Base-by-base conservation (phyloP, 2,888 invertebrate genomes). In the Crepidodera aurea region DNA sequence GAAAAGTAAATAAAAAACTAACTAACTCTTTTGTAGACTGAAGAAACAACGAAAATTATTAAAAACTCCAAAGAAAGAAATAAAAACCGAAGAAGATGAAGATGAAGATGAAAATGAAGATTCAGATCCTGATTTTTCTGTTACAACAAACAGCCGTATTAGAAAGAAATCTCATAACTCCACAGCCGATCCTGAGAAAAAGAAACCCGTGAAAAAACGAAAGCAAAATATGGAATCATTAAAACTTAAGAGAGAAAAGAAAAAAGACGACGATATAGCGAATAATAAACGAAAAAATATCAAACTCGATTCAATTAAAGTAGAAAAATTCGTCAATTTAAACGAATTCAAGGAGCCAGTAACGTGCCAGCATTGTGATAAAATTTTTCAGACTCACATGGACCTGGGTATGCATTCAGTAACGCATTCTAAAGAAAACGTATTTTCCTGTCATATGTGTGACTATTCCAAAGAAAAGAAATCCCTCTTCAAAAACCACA, bases 401-500 rank as follows among this genome's bases (percentile, higher is more conserved):
- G 77, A 73, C 4, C 77, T 75, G 51, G 78, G 76, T 1, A 62
- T 78, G 40, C 79, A 79, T 58, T 77, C 77, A 7, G 73, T 75
- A 18, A 61, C 60, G 10, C 79, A 79, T 60, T 72, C 71, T 29
- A 57, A 68, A 12, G 77, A 78, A 50, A 67, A 73, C 42, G 71
- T 73, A 51, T 77, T 77, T 51, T 70, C 71, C 40, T 79, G 79
- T 57, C 77, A 78, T 58, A 68, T 77, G 54, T 79, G 79, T 57
- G 73, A 76, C 22, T 77, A 72, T 40, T 70, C 72, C 18, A 78
- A 74, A 48, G 64, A 71, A 6, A 78, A 77, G 19, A 77, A 77
- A 56, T 76, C 76, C 22, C 71, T 75, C 18, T 71, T 78, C 16
- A 76, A 76, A 56, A 77, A 76, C 70, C 85, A 84, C 59, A 62